Percentiles rank a stretch among this genome's conserved stretches.
phyloP scores from a whole-genome alignment of 2,797 vertebrate species.

The Enteromius viviparus region DNA sequence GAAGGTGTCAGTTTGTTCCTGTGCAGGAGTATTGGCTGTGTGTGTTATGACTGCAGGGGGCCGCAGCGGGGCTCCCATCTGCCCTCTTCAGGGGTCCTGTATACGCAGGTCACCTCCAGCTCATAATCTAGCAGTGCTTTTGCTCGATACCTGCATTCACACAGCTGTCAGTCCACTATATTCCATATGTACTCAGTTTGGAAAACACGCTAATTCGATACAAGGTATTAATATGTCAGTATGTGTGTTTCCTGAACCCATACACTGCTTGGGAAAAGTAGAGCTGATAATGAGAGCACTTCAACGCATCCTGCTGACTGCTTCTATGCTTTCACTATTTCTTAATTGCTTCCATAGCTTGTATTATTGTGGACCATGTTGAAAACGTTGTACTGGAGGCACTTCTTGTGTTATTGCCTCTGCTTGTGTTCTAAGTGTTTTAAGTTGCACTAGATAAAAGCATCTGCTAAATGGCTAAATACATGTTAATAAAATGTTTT shows the following conservation, averaged over 20 bases:
- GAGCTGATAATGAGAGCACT: neutral
- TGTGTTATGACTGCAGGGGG: slow-evolving; percentile 40
- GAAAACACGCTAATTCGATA: neutral
- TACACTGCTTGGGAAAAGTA: neutral
- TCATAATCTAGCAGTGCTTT: neutral
- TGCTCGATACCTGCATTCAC: neutral
- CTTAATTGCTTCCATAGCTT: neutral
- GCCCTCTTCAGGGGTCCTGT: slow-evolving; percentile 22
- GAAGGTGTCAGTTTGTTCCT: neutral
- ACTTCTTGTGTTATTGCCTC: neutral
- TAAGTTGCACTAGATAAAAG: neutral
- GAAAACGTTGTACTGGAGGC: neutral
- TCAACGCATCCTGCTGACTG: neutral
- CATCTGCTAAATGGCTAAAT: neutral
- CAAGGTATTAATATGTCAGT: neutral
- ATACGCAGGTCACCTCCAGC: slow-evolving; percentile 1
- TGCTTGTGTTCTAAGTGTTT: neutral
- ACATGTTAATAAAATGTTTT: neutral
- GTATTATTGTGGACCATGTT: neutral
- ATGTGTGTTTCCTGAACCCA: neutral
- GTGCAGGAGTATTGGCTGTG: slow-evolving; percentile 1
- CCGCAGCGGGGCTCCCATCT: slow-evolving; percentile 38
- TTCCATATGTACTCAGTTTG: neutral
- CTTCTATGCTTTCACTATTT: neutral
- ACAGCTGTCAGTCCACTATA: neutral